A percentile compares a stretch with the other conserved stretches of the same genome.
Conservation (phyloP, 2,113 vertebrate species). For the Prolemur simus region DNA sequence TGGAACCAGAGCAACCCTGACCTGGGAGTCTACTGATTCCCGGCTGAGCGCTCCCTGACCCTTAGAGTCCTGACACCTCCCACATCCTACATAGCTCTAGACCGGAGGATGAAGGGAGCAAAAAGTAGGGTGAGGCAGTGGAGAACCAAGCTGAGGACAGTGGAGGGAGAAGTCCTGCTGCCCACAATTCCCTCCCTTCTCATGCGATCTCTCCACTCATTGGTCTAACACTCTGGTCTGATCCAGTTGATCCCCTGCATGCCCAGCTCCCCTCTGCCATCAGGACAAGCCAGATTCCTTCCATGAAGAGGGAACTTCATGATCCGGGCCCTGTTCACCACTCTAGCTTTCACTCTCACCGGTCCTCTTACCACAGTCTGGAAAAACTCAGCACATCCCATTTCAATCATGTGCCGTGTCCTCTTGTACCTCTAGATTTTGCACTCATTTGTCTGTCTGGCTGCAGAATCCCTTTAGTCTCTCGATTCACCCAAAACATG, state of each 20-base stretch:
- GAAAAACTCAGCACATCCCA: not conserved
- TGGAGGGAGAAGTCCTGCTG: too few species aligned
- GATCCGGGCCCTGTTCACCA: not conserved
- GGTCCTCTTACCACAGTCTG: not conserved
- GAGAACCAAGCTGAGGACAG: not conserved
- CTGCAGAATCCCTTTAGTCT: not conserved
- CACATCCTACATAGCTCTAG: too few species aligned
- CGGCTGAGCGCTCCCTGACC: not conserved
- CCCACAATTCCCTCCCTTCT: not conserved
- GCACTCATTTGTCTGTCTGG: not conserved
- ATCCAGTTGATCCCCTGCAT: rapidly evolving
- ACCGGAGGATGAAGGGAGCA: rapidly evolving
- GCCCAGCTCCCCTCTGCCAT: too few species aligned
- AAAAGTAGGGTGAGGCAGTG: rapidly evolving
- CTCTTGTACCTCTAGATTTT: not conserved
- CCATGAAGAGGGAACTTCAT: not conserved
- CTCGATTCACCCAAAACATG: not conserved
- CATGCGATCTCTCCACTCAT: rapidly evolving
- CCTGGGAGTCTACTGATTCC: not conserved
- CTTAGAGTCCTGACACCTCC: not conserved
- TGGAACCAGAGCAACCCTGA: not conserved
- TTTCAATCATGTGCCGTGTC: not conserved
- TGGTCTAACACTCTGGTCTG: not conserved
- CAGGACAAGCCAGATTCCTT: not conserved
- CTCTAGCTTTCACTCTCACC: not conserved